Base-by-base conservation (phyloP, 2,113 vertebrate genomes). In the Trichechus manatus region DNA sequence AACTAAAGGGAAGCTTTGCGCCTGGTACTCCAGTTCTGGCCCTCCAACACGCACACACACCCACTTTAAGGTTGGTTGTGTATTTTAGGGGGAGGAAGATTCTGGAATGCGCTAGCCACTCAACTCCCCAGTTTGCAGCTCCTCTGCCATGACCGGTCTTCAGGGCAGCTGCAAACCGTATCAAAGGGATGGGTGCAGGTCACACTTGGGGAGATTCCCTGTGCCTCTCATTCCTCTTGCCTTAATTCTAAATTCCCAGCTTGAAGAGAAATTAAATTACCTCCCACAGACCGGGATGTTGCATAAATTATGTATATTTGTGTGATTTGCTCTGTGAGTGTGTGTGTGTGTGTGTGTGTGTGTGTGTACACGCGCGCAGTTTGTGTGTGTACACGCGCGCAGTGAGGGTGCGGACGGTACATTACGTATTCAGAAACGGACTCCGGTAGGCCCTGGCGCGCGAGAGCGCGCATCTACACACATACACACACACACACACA, bases 221-320 rank as follows among this genome's bases (percentile, higher is more conserved):
- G 44, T 77, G 91, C 56, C 78, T 96, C 75, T 42, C 50, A 42
- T 59, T 19, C 63, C 61, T 66, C 53, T 50, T 64, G 63, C 92
- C 72, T 96, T 96, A 87, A 95, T 97, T 97, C 89, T 92, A 95
- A 98, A 44, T 94, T 92, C 89, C 47, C 87, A 89, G 94, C 94
- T 94, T 92, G 92, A 96, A 93, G 86, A 19, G 72, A 96, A 97
- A 97, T 97, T 96, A 93, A 96, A 97, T 97, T 95, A 93, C 94
- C 79, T 96, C 96, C 83, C 75, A 87, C 83, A 81, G 95, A 94
- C 85, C 87, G 95, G 92, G 81, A 92, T 94, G 90, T 81, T 86
- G 87, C 56, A 87, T 96, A 95, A 97, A 98, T 97, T 92, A 97
- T 97, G 93, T 64, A 87, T 97, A 93, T 94, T 72, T 94, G 92